Evolutionary conservation across 1,140 invertebrate genomes (phyloP).

Genomic region (Solenopsis fugax): DNA sequence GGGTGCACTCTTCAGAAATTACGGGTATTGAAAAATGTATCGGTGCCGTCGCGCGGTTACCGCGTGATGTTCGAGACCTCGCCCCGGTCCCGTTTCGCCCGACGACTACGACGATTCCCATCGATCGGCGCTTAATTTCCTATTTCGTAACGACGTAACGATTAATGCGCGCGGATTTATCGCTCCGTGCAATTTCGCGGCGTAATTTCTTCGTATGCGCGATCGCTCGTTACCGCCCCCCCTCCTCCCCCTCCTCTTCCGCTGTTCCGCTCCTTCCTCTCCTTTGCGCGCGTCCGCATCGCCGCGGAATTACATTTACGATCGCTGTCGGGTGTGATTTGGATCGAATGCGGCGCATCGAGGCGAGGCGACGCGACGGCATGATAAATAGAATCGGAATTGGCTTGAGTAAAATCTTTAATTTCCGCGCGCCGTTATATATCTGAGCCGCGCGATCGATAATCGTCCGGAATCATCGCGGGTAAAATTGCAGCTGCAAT

Average conservation of each 20-base stretch:
- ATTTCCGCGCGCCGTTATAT: slow-evolving; percentile 31
- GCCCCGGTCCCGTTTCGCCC: not conserved
- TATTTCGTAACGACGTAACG: slow-evolving; percentile 54
- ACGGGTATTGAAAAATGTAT: slow-evolving; percentile 62
- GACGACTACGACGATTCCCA: slow-evolving; percentile 39
- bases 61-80: slow-evolving; percentile 10
- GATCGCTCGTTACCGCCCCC: slow-evolving; percentile 26
- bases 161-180: slow-evolving; percentile 69
- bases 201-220: slow-evolving; percentile 48
- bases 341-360: slow-evolving; percentile 17
- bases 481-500: slow-evolving; percentile 8
- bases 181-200: slow-evolving; percentile 49
- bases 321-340: slow-evolving; percentile 23
- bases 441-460: slow-evolving; percentile 13
- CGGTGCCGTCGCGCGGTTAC: too few relatives aligned
- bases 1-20: slow-evolving; percentile 39
- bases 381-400: slow-evolving; percentile 28
- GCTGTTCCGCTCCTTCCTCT: too few relatives aligned
- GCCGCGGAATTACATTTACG: not conserved
- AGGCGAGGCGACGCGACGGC: slow-evolving; percentile 2
- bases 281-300: not conserved
- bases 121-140: slow-evolving; percentile 60
- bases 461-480: slow-evolving; percentile 25
- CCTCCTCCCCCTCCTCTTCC: too few relatives aligned
- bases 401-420: slow-evolving; percentile 46